phyloP scores from a whole-genome alignment of 2,113 vertebrate genomes.

The Ondatra zibethicus region DNA sequence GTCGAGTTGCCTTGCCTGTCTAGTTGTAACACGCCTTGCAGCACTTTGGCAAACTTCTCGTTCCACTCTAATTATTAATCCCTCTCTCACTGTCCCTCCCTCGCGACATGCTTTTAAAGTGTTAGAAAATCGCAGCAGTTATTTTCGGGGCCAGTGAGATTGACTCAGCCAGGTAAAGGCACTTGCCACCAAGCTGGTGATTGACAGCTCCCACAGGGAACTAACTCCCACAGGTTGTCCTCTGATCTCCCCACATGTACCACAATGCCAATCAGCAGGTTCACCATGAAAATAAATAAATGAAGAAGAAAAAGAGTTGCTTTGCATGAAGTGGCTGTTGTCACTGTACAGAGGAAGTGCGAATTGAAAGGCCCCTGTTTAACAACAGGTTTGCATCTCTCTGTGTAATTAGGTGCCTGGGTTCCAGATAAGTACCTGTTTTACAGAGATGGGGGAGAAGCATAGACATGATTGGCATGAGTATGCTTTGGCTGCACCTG shows the following conservation, averaged over 20 bases:
- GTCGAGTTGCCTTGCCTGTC: neutral
- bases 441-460: neutral
- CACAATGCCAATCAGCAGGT: accelerated
- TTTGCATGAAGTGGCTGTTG: neutral
- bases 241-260: neutral
- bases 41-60: neutral
- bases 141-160: neutral
- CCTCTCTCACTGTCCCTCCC: neutral
- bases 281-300: neutral
- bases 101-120: neutral
- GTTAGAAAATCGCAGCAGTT: accelerated
- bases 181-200: neutral
- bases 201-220: too few species aligned
- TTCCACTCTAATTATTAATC: too few species aligned
- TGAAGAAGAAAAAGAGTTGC: neutral
- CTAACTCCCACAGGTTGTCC: neutral
- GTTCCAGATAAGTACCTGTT: neutral
- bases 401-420: conserved; percentile 50
- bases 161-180: neutral
- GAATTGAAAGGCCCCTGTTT: neutral
- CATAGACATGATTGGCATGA: neutral
- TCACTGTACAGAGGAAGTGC: neutral
- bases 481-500: accelerated
- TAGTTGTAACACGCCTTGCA: neutral
- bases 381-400: conserved; percentile 43